phyloP scores from a whole-genome alignment of 2,797 vertebrate genomes.

The Enteromius unitaeniatus region DNA sequence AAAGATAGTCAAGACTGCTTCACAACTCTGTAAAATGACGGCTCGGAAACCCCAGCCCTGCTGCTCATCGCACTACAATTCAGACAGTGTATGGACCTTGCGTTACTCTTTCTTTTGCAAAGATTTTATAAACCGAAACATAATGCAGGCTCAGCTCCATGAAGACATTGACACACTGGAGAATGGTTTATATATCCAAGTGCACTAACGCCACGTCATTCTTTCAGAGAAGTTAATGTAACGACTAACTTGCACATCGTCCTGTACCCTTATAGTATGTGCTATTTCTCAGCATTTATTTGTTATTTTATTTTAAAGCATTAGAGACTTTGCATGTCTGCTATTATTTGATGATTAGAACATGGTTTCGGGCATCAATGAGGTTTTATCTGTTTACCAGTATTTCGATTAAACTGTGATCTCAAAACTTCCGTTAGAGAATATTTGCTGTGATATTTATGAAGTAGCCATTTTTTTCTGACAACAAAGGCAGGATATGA shows the following conservation, averaged over 20 bases:
- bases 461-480: conserved; percentile 1
- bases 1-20: conserved; percentile 1
- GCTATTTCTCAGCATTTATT: neutral
- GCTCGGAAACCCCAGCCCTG: neutral
- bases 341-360: neutral
- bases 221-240: neutral
- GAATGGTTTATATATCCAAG: conserved; percentile 1
- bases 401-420: conserved; percentile 18
- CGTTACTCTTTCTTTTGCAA: conserved; percentile 21
- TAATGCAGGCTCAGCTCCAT: neutral
- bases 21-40: neutral
- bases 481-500: neutral
- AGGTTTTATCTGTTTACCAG: neutral
- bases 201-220: conserved; percentile 6
- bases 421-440: conserved; percentile 22
- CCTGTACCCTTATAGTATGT: neutral
- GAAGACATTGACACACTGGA: conserved; percentile 18
- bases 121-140: conserved; percentile 6
- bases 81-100: conserved; percentile 12
- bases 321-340: neutral
- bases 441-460: conserved; percentile 9
- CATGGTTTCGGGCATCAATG: neutral
- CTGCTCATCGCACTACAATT: neutral
- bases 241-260: neutral
- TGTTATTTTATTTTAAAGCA: neutral